Base-by-base conservation (phyloP, 2,113 vertebrate species). In the Sinocyclocheilus anophthalmus region DNA sequence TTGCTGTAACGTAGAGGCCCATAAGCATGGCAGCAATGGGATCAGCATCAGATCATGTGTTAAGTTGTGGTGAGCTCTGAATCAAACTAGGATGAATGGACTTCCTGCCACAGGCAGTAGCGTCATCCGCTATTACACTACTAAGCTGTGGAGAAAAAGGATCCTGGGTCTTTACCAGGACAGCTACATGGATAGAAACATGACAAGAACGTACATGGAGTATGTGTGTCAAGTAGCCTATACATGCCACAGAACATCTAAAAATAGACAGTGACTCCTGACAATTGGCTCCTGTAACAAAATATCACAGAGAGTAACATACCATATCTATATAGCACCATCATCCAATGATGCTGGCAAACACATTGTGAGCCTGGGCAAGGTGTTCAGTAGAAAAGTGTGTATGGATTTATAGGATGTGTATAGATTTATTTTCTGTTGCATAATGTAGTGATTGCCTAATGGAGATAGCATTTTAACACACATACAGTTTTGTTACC, bases 21-120 rank as follows among this genome's bases (percentile, higher is more conserved):
- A 37, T 48, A 48, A 42, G 33, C 30, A 59, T 59, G 67, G 55
- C 20, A 73, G 20, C 22, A n/a, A 42, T 22, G 11, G 61, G 20
- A 76, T 50, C 13, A 26, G 13, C 5, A 39, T 79, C 76, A 20
- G 16, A 81, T 67, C n/a, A 83, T 73, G 20, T 73, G 50, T 73
- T 55, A 7, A 72, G 48, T 1, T 57, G 42, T n/a, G 39, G n/a
- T 53, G 13, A 82, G 67, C 65, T 37, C 5, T n/a, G 30, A 72
- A 73, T 83, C 81, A 39, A 72, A 83, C 67, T 16, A 73, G 30
- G 12, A 22, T 59, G 16, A 83, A 67, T 22, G 18, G 42, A 83
- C 42, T 55, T 55, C 18, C 65, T 83, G 10, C 45, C 81, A 37
- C 65, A 82, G 61, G 42, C 39, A 39, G 24, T 48, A 50, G 24